Evolutionary conservation across 2,113 vertebrate genomes (phyloP).

Genomic region (Spea bombifrons): DNA sequence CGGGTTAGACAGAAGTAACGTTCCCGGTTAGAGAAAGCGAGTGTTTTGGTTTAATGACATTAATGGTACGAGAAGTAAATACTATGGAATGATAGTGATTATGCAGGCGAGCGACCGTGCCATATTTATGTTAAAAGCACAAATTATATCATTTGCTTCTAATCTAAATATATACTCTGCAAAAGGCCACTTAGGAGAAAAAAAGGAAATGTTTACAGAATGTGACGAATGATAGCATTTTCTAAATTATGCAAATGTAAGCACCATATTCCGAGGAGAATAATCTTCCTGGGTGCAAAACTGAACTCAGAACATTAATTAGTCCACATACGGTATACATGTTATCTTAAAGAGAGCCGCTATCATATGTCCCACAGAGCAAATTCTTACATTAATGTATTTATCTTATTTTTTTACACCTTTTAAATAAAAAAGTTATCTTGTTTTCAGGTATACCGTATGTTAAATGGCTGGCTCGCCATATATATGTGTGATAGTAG

Average conservation of each 20-base stretch:
- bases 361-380: background rate
- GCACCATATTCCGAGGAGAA: background rate
- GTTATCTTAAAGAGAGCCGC: conserved; percentile 13
- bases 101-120: background rate
- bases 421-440: too few relatives aligned
- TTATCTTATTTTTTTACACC: too few relatives aligned
- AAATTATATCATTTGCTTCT: conserved; percentile 29
- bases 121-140: background rate
- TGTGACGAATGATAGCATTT: conserved; percentile 14
- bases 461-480: too few relatives aligned
- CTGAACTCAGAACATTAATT: conserved; percentile 19
- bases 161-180: conserved; percentile 7
- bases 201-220: conserved; percentile 20
- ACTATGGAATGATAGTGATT: too few relatives aligned
- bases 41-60: conserved; percentile 4
- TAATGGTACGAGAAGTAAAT: background rate
- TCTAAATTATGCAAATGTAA: conserved; percentile 24
- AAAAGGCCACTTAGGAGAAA: conserved; percentile 12
- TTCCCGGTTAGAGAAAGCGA: background rate
- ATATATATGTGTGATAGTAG: too few relatives aligned
- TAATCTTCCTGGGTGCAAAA: conserved; percentile 1
- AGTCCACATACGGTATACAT: background rate
- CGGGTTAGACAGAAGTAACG: background rate
- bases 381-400: too few relatives aligned
- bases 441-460: too few relatives aligned